These are phyloP conservation scores for Habropoda laboriosa DNA, from an alignment of 1,140 invertebrate species.

Conservation along the genomic window DNA sequence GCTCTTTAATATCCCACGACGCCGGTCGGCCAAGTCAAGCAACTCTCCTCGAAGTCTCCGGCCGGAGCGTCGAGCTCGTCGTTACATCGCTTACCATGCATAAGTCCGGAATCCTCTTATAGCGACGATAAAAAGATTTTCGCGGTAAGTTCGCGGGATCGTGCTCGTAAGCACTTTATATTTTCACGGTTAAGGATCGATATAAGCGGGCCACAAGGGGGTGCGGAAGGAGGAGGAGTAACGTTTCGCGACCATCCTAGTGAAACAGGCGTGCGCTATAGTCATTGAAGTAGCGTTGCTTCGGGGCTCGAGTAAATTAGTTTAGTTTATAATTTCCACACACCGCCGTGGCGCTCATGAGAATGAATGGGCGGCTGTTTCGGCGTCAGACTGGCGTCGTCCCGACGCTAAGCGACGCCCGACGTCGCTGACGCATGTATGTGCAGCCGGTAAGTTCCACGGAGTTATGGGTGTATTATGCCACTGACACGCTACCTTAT, in stretches of 20 bases:
- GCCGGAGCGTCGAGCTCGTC: neutral
- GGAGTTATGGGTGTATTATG: conserved; percentile 46
- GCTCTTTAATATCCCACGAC: neutral
- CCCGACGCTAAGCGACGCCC: conserved; percentile 59
- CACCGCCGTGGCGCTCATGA: conserved; percentile 50
- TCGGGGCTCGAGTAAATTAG: conserved; percentile 63
- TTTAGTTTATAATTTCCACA: conserved; percentile 72
- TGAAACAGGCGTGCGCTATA: neutral
- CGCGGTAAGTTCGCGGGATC: conserved; percentile 24
- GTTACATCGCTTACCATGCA: conserved; percentile 19
- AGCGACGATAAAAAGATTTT: conserved; percentile 35
- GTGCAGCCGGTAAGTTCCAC: conserved; percentile 50
- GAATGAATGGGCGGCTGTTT: conserved; percentile 63
- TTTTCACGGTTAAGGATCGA: conserved; percentile 52
- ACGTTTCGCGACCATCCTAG: neutral
- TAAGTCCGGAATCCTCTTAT: conserved; percentile 28
- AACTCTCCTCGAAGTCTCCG: neutral
- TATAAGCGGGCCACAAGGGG: conserved; percentile 5
- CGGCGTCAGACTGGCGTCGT: conserved; percentile 62
- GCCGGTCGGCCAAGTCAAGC: neutral
- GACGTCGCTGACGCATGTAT: conserved; percentile 53
- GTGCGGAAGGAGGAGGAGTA: neutral
- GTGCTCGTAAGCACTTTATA: conserved; percentile 31
- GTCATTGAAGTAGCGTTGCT: too few species aligned
- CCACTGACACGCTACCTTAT: conserved; percentile 33